phyloP scores from a whole-genome alignment of 2,797 vertebrate genomes.

The Channa striata region DNA sequence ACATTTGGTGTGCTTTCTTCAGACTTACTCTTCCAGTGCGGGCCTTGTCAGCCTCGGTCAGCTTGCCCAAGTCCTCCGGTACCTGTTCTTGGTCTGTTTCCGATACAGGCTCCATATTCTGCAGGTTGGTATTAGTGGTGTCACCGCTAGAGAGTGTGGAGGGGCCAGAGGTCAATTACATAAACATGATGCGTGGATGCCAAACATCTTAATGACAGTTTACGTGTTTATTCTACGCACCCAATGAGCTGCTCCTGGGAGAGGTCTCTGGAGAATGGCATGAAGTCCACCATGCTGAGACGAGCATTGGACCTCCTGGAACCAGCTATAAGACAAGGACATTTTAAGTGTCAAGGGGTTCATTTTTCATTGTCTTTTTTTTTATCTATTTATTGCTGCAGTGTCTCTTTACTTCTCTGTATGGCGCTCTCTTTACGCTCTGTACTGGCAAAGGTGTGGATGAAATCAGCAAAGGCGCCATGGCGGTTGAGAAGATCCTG shows the following conservation, averaged over 20 bases:
- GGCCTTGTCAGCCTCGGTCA: slow-evolving; percentile 82
- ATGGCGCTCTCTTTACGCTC: slow-evolving; percentile 81
- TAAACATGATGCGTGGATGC: slow-evolving; percentile 18
- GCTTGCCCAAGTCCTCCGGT: slow-evolving; percentile 81
- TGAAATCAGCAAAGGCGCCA: slow-evolving; percentile 91
- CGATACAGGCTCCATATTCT: slow-evolving; percentile 85
- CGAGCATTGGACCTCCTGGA: slow-evolving; percentile 85
- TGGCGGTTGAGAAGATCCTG: slow-evolving; percentile 90
- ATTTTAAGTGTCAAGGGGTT: neutral
- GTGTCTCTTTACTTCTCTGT: slow-evolving; percentile 82
- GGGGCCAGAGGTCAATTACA: slow-evolving; percentile 47
- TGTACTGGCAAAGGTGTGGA: slow-evolving; percentile 82
- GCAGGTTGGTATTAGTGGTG: slow-evolving; percentile 85
- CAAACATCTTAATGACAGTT: slow-evolving; percentile 3
- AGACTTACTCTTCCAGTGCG: slow-evolving; percentile 84
- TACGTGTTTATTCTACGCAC: slow-evolving; percentile 57
- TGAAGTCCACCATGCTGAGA: slow-evolving; percentile 86
- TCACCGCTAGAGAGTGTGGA: slow-evolving; percentile 78
- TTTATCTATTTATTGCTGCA: neutral
- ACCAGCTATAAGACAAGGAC: slow-evolving; percentile 66
- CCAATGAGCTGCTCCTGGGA: slow-evolving; percentile 88
- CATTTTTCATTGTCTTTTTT: neutral
- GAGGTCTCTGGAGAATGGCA: slow-evolving; percentile 87
- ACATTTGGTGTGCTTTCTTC: slow-evolving; percentile 4
- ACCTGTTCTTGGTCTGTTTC: slow-evolving; percentile 81